Evolutionary conservation across 2,113 vertebrate species (phyloP), one percentile per base, ranked within the genome.

Genomic region (Pan paniscus): DNA sequence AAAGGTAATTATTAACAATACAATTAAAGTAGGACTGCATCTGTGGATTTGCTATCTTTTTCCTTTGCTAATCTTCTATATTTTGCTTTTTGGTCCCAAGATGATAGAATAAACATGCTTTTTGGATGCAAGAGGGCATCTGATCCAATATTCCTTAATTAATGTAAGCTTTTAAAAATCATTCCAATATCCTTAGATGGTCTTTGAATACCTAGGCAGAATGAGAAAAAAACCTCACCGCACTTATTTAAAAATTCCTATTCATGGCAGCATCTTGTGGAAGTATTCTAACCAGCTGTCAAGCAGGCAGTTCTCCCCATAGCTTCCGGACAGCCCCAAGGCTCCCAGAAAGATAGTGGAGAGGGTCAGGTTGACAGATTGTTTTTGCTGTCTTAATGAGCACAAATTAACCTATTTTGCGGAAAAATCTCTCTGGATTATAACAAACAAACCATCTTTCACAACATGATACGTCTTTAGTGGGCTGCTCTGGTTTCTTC

Each of bases 321-420:
- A 79, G 95, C 91, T 92, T 93, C 64, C 89, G 89, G 83, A 93
- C 14, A 93, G 90, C 90, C 59, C 59, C 48, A 32, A 88, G 70
- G 90, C 90, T 95, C 70, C 50, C 30, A 78, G 84, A 79, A 84
- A 25, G 70, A 78, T 38, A 70, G 80, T 25, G 38, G 64, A 85
- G 93, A 83, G 94, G 94, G 50, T 94, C 70, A 43, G 75, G 43
- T 35, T 97, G 94, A 95, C 93, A 97, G 90, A 95, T 78, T 96
- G 96, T 95, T 97, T 97, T 94, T 95, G 83, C 87, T 95, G n/a
- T 97, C 72, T 96, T 97, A 96, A 97, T 0, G 70, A 98, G 92
- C 80, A 93, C 83, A 95, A 91, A 95, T 95, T 76, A 97, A 97
- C 92, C 84, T 50, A 93, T 87, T 95, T 95, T 92, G 35, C 76